These are phyloP conservation scores for Temnothorax longispinosus DNA, from an alignment of 1,140 invertebrate genomes.

Conservation along the genomic window DNA sequence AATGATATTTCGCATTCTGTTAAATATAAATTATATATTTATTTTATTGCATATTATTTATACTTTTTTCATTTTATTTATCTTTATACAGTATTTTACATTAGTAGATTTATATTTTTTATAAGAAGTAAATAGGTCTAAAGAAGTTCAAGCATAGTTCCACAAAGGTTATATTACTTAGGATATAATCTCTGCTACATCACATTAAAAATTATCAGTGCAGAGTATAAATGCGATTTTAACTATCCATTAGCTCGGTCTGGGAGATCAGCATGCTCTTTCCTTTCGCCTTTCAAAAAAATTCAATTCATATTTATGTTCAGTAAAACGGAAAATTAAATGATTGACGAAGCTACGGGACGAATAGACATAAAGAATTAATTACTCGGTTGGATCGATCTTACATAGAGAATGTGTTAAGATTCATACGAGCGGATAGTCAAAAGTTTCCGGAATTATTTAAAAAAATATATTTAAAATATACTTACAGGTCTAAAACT, in stretches of 20 bases:
- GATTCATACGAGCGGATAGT: too few relatives aligned
- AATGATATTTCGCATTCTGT: neutral
- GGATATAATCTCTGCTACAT: neutral
- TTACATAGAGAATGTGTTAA: neutral
- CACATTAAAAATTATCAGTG: neutral
- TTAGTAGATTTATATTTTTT: neutral
- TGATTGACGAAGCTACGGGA: neutral
- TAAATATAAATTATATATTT: neutral
- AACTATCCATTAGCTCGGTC: neutral
- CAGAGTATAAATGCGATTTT: neutral
- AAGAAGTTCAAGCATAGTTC: neutral
- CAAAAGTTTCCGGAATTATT: too few relatives aligned
- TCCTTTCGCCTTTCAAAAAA: neutral
- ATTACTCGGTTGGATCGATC: neutral
- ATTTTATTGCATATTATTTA: neutral
- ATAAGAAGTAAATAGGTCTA: neutral
- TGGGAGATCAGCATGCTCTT: neutral
- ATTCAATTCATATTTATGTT: neutral
- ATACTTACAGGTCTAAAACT: too few relatives aligned
- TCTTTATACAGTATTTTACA: neutral
- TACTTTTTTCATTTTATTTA: neutral
- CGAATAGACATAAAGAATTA: constrained; percentile 19
- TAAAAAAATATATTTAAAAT: too few relatives aligned
- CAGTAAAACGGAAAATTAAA: neutral
- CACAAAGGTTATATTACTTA: neutral